phyloP scores from a whole-genome alignment of 2,113 vertebrate species.

The Vidua macroura region DNA sequence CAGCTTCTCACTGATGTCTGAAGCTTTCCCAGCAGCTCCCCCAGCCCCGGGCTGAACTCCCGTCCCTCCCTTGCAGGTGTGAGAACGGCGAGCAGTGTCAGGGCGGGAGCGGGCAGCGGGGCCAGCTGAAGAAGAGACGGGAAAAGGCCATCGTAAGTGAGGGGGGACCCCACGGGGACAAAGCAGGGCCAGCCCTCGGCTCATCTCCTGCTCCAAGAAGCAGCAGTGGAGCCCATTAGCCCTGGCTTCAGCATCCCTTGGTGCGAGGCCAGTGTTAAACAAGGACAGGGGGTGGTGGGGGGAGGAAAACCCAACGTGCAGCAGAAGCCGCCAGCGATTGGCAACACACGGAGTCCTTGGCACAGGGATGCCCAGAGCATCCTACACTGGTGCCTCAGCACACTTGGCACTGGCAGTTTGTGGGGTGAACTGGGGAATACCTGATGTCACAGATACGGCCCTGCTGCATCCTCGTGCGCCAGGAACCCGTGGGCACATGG shows the following conservation, averaged over 20 bases:
- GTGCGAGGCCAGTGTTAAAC: neutral
- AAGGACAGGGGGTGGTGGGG: neutral
- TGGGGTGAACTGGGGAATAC: neutral
- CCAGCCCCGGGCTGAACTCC: neutral
- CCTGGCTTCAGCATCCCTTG: neutral
- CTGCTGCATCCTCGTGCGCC: accelerated
- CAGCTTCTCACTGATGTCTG: neutral
- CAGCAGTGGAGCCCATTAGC: neutral
- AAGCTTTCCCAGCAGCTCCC: neutral
- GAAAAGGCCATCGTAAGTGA: slow-evolving; percentile 86
- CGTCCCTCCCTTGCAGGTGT: slow-evolving; percentile 72
- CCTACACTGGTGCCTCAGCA: neutral
- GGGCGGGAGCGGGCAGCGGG: slow-evolving; percentile 63
- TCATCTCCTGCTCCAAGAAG: neutral
- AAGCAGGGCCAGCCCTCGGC: neutral
- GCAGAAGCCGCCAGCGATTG: neutral
- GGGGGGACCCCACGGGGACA: neutral
- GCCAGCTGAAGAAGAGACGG: slow-evolving; percentile 81
- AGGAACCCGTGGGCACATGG: neutral
- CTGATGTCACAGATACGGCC: neutral
- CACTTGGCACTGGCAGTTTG: neutral
- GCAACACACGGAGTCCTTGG: slow-evolving; percentile 21
- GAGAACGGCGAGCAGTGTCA: slow-evolving; percentile 76
- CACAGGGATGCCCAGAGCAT: neutral
- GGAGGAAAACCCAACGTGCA: neutral